A percentile compares a stretch with the other conserved stretches of the same genome.
Conservation (phyloP, 2,888 invertebrate species). For the Byasa hedistus region DNA sequence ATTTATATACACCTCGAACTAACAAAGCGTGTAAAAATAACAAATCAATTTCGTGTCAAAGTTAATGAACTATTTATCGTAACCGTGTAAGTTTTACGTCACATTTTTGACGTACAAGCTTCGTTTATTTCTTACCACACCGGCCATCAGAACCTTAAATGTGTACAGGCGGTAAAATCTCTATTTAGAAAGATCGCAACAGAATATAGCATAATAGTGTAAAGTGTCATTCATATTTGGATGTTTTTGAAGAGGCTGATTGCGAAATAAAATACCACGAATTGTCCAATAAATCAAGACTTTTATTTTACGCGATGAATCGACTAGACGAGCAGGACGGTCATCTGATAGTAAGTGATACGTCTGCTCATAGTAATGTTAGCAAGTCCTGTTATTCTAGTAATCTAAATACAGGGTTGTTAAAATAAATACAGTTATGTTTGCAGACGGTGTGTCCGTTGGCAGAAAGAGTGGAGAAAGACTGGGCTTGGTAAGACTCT, state of each 20-base stretch:
- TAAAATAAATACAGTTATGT: too few relatives aligned
- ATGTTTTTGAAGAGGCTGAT: slow-evolving; percentile 23
- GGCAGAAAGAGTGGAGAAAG: too few relatives aligned
- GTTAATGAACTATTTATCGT: background rate
- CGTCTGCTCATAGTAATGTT: too few relatives aligned
- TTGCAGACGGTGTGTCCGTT: too few relatives aligned
- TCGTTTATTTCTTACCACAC: slow-evolving; percentile 21
- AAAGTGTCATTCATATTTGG: slow-evolving; percentile 37
- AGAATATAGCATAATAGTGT: slow-evolving; percentile 38
- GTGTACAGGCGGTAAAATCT: slow-evolving; percentile 32
- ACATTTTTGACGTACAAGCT: slow-evolving; percentile 3
- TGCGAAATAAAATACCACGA: slow-evolving; percentile 35
- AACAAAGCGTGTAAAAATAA: background rate
- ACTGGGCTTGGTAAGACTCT: too few relatives aligned
- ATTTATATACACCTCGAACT: background rate
- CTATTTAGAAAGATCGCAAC: slow-evolving; percentile 30
- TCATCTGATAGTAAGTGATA: too few relatives aligned
- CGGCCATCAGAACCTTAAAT: slow-evolving; percentile 27
- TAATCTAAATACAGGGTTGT: too few relatives aligned
- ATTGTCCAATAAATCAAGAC: slow-evolving; percentile 30
- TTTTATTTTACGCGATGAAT: background rate
- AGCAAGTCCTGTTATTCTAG: too few relatives aligned
- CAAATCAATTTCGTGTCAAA: background rate
- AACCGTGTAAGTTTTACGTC: background rate
- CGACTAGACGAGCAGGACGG: too few relatives aligned